Conservation (phyloP, 2,113 vertebrate species). For the Zeus faber region DNA sequence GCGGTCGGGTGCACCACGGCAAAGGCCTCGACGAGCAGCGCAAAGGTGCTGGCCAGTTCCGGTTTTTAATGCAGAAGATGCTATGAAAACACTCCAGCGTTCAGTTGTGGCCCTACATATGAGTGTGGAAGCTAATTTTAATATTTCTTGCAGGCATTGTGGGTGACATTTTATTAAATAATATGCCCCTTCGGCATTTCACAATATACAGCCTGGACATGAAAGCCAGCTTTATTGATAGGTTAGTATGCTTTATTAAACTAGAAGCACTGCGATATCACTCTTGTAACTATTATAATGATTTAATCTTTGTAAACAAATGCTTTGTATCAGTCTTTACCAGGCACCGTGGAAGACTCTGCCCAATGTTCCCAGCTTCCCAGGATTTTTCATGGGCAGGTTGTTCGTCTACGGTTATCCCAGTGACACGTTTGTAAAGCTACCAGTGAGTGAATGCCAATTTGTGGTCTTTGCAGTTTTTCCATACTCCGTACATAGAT, state of each 20-base stretch:
- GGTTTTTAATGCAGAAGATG: too few relatives aligned
- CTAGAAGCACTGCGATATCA: background rate
- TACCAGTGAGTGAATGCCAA: conserved; percentile 74
- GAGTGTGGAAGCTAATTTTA: conserved; percentile 11
- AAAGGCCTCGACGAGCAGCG: conserved; percentile 81
- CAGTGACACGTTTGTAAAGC: conserved; percentile 87
- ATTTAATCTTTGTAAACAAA: conserved; percentile 15
- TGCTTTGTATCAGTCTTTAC: conserved; percentile 70
- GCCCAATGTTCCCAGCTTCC: conserved; percentile 73
- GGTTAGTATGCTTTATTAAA: conserved; percentile 56
- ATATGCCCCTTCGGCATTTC: conserved; percentile 68
- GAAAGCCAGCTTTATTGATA: conserved; percentile 74
- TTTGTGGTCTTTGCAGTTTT: too few relatives aligned
- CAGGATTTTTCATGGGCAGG: conserved; percentile 84
- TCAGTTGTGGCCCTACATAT: too few relatives aligned
- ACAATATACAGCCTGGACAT: conserved; percentile 77
- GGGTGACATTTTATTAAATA: conserved; percentile 76
- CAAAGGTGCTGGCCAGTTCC: conserved; percentile 79
- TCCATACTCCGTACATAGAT: too few relatives aligned
- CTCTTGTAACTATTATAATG: conserved; percentile 23
- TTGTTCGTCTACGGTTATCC: conserved; percentile 79
- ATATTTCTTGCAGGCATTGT: conserved; percentile 69
- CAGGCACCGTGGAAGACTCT: conserved; percentile 73
- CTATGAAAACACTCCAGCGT: conserved; percentile 29
- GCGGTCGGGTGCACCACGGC: conserved; percentile 86